Evolutionary conservation across 2,888 invertebrate species (phyloP).

Genomic region (Chloroclystis v-ata): DNA sequence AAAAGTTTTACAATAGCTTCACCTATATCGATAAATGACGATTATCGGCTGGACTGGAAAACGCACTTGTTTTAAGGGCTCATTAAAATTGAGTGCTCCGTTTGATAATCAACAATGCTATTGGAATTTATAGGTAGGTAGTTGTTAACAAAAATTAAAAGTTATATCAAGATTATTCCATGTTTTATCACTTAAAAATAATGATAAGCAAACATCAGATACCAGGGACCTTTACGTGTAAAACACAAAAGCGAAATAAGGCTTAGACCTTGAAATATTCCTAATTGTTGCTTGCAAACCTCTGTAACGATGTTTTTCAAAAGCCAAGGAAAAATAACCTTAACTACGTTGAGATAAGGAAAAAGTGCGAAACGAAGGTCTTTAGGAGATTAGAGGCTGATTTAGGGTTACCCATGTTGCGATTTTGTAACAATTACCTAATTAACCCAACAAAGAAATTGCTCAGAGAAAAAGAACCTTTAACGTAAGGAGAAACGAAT

Average conservation of each 20-base stretch:
- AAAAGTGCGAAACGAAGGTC: not conserved
- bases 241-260: slow-evolving; percentile 7
- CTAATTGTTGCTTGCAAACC: slow-evolving; percentile 20
- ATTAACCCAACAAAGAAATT: not conserved
- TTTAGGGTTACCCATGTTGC: not conserved
- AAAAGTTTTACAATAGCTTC: too few species aligned
- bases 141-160: too few species aligned
- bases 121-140: too few species aligned
- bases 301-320: slow-evolving; percentile 3
- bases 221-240: not conserved
- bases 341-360: slow-evolving; percentile 6
- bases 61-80: too few species aligned
- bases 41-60: too few species aligned
- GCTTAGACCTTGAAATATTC: slow-evolving; percentile 13
- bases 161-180: too few species aligned
- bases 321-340: slow-evolving; percentile 7
- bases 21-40: too few species aligned
- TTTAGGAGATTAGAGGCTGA: slow-evolving; percentile 6
- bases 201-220: not conserved
- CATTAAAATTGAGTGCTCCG: too few species aligned
- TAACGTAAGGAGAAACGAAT: too few species aligned
- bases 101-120: too few species aligned
- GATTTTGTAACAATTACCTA: not conserved
- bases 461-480: too few species aligned
- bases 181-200: too few species aligned